A percentile compares a stretch with the other conserved stretches of the same genome.
Conservation (phyloP, 2,888 invertebrate genomes). For the Apoderus coryli region DNA sequence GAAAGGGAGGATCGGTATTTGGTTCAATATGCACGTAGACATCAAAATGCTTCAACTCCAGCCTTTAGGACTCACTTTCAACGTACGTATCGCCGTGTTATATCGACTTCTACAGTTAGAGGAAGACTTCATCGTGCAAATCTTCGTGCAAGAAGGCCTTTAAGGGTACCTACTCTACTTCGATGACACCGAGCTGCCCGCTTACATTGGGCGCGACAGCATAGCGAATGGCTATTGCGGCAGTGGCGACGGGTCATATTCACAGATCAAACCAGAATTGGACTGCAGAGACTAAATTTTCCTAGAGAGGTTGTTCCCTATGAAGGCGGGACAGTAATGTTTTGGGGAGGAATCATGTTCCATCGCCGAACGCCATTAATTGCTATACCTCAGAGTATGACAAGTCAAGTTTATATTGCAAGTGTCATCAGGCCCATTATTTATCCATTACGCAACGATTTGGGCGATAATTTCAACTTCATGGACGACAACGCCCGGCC, state of each 20-base stretch:
- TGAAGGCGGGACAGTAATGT: no score
- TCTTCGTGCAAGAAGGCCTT: constrained; percentile 8
- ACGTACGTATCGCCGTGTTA: constrained; percentile 7
- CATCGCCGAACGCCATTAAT: no score
- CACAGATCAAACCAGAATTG: constrained; percentile 13
- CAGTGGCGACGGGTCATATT: no score
- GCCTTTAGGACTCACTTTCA: constrained; percentile 6
- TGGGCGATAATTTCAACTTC: no score
- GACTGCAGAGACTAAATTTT: constrained; percentile 11
- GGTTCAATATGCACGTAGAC: constrained; percentile 3
- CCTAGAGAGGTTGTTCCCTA: no score
- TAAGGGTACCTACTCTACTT: constrained; percentile 10
- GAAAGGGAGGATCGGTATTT: constrained; percentile 1
- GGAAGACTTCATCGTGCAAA: constrained; percentile 8
- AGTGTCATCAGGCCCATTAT: no score
- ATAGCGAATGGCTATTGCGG: constrained; percentile 11
- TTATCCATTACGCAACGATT: no score
- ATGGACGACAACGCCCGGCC: no score
- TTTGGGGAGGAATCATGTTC: no score
- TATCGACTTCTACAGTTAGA: constrained; percentile 6
- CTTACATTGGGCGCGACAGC: constrained; percentile 11
- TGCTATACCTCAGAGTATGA: no score
- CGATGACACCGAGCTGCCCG: constrained; percentile 9
- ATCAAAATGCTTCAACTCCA: constrained; percentile 6
- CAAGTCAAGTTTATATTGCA: no score